These are phyloP conservation scores for Tylochromis polylepis DNA, from an alignment of 2,113 vertebrate species.

Conservation along the genomic window DNA sequence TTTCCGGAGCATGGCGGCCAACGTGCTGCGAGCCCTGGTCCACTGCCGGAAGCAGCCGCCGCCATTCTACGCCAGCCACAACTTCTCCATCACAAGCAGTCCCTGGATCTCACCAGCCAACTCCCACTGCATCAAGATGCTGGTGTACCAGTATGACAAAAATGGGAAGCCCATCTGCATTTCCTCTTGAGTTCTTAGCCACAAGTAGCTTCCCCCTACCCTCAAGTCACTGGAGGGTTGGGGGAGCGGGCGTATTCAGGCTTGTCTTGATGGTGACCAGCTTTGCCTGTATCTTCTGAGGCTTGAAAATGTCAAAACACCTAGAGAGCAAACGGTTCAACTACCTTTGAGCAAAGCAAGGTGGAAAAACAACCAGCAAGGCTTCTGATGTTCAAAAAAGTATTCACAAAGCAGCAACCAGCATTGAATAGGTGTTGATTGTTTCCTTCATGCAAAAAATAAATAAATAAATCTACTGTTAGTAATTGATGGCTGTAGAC, in stretches of 20 bases:
- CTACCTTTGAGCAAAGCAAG: constrained; percentile 13
- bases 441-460: constrained; percentile 51
- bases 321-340: constrained; percentile 10
- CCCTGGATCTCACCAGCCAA: constrained; percentile 97
- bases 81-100: constrained; percentile 97
- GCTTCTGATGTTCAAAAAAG: constrained; percentile 11
- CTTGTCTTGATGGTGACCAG: constrained; percentile 41
- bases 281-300: constrained; percentile 33
- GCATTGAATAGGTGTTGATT: constrained; percentile 25
- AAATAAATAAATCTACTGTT: neutral
- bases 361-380: constrained; percentile 23
- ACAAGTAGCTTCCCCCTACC: neutral
- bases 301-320: constrained; percentile 55
- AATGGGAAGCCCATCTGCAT: constrained; percentile 92
- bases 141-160: constrained; percentile 96
- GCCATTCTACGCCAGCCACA: constrained; percentile 92
- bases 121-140: constrained; percentile 97
- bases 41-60: constrained; percentile 87
- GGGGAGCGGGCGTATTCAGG: neutral
- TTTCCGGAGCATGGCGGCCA: constrained; percentile 90
- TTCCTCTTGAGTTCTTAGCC: constrained; percentile 78
- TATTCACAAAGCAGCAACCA: constrained; percentile 15
- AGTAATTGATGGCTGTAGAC: constrained; percentile 1
- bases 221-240: neutral
- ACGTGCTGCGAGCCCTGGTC: constrained; percentile 84